These are phyloP conservation scores for Phoxinus phoxinus DNA, from an alignment of 2,113 vertebrate species.

Conservation along the genomic window DNA sequence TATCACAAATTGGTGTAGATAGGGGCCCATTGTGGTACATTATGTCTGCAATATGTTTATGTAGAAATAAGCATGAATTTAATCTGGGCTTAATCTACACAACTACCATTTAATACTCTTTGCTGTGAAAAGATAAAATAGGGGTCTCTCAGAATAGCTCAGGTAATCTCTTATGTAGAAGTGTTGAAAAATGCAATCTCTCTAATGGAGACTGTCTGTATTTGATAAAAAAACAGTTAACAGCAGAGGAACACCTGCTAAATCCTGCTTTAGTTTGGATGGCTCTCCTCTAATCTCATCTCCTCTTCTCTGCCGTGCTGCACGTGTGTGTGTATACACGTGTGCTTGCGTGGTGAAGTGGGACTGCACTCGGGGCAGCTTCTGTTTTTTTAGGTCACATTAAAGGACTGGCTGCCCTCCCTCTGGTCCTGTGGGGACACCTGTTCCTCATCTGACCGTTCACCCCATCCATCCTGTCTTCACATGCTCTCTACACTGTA, in stretches of 20 bases:
- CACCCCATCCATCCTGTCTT: constrained; percentile 22
- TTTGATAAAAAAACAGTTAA: constrained; percentile 13
- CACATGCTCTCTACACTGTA: background rate
- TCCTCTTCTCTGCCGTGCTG: constrained; percentile 15
- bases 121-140: constrained; percentile 20
- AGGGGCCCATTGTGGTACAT: background rate
- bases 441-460: constrained; percentile 48
- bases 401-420: constrained; percentile 54
- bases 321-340: constrained; percentile 19
- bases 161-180: constrained; percentile 45
- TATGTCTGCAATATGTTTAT: background rate
- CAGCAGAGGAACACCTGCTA: background rate
- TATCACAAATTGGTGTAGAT: background rate
- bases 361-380: constrained; percentile 37
- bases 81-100: background rate
- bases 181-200: constrained; percentile 20
- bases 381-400: constrained; percentile 57
- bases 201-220: constrained; percentile 33
- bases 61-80: constrained; percentile 2
- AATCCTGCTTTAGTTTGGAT: background rate
- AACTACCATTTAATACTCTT: background rate
- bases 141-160: constrained; percentile 29
- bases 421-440: constrained; percentile 52
- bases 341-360: constrained; percentile 27
- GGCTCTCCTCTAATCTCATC: background rate